Evolutionary conservation across 2,797 vertebrate genomes (phyloP).

Genomic region (Orientallactaga sibirica): DNA sequence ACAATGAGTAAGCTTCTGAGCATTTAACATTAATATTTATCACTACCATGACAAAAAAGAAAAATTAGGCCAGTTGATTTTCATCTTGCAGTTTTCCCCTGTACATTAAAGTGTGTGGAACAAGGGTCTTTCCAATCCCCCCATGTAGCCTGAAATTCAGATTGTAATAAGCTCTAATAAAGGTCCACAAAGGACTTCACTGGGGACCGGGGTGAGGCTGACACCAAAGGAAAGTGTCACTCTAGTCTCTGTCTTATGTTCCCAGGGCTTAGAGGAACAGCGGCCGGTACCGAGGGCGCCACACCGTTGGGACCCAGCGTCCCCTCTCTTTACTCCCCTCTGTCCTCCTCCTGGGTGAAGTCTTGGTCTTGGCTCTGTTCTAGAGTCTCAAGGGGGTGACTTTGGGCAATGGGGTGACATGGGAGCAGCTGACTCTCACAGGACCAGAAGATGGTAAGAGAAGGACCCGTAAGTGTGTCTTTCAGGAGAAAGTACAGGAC

Average conservation of each 20-base stretch:
- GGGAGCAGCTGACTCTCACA: neutral
- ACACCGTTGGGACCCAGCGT: neutral
- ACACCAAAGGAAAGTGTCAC: neutral
- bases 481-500: neutral
- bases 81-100: neutral
- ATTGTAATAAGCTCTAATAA: neutral
- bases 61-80: constrained; percentile 42
- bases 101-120: neutral
- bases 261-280: neutral
- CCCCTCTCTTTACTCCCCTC: neutral
- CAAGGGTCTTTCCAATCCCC: neutral
- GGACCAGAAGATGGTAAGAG: neutral
- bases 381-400: neutral
- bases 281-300: neutral
- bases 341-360: no score
- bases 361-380: neutral
- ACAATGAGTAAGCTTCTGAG: neutral
- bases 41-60: constrained; percentile 37
- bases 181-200: neutral
- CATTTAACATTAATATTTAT: constrained; percentile 28
- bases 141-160: neutral
- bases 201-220: neutral
- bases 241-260: neutral
- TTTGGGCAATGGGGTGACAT: no score
- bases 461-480: neutral